phyloP scores from a whole-genome alignment of 2,797 vertebrate genomes.

The Strix occidentalis region DNA sequence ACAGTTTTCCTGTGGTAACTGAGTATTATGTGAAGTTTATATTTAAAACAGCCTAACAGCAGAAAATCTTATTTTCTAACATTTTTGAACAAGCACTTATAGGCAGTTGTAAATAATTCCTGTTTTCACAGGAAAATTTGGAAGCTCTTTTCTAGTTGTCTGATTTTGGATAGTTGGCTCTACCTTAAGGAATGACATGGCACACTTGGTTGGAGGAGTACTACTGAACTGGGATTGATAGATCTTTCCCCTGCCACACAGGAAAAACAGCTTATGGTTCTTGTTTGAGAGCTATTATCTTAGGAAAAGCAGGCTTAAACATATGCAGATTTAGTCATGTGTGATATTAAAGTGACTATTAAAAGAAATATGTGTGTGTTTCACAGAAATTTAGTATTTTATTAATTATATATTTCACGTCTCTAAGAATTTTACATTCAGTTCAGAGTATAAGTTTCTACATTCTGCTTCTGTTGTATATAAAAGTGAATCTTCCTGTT shows the following conservation, averaged over 20 bases:
- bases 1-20: neutral
- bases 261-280: neutral
- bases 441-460: neutral
- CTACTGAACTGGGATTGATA: neutral
- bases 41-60: neutral
- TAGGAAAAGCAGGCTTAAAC: neutral
- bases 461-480: neutral
- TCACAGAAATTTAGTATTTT: neutral
- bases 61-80: neutral
- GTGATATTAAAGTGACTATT: neutral
- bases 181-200: neutral
- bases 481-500: neutral
- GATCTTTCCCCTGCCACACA: neutral
- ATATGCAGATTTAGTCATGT: neutral
- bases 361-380: neutral
- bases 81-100: neutral
- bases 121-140: neutral
- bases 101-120: neutral
- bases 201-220: neutral
- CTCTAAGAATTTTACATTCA: neutral
- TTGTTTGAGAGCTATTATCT: neutral
- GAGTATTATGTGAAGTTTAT: neutral
- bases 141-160: neutral
- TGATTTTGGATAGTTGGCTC: neutral
- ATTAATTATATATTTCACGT: neutral